These are phyloP conservation scores for Heliconius hermathena DNA, from an alignment of 1,140 invertebrate species.

Conservation along the genomic window DNA sequence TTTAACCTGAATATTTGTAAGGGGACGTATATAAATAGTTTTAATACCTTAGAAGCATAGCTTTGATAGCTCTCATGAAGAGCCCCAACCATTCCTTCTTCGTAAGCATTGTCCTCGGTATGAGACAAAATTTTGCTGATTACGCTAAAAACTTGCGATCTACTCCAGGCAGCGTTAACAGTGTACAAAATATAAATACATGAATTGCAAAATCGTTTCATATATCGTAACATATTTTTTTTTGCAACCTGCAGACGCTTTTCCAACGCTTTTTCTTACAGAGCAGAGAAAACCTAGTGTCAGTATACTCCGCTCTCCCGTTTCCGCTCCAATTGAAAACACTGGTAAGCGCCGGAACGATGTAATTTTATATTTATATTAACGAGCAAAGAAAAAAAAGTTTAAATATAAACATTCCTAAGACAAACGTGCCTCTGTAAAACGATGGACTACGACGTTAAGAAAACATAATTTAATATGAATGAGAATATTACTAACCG, in stretches of 20 bases:
- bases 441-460: too few relatives aligned
- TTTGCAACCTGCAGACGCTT: too few relatives aligned
- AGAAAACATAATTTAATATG: neutral
- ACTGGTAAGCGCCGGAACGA: too few relatives aligned
- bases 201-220: too few relatives aligned
- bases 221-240: too few relatives aligned
- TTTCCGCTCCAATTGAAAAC: neutral
- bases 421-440: too few relatives aligned
- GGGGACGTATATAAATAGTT: neutral
- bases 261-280: too few relatives aligned
- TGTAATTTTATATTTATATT: too few relatives aligned
- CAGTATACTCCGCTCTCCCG: too few relatives aligned
- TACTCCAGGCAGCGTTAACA: constrained; percentile 67
- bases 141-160: constrained; percentile 96
- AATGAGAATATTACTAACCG: constrained; percentile 73
- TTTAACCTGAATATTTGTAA: neutral
- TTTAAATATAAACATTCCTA: neutral
- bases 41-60: constrained; percentile 58
- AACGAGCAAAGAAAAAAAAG: too few relatives aligned
- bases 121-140: constrained; percentile 97
- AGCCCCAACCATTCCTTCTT: constrained; percentile 82
- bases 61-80: constrained; percentile 68
- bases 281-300: too few relatives aligned
- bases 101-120: constrained; percentile 89
- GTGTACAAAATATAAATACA: constrained; percentile 33